phyloP scores from a whole-genome alignment of 37 sponge, comb jelly and placozoan genomes.

The Hexactinellida sp. region DNA sequence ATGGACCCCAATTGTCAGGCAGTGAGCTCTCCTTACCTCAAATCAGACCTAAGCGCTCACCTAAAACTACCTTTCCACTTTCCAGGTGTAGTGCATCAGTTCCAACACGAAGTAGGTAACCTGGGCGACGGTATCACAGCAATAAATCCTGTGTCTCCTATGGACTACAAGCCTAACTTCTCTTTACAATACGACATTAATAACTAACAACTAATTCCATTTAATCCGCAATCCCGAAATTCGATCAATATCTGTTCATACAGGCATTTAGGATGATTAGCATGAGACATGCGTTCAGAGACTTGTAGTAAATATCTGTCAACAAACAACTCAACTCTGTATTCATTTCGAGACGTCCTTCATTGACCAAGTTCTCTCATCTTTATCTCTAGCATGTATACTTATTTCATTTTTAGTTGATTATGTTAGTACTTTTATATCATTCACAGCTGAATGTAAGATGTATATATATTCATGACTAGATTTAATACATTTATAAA shows the following conservation, averaged over 20 bases:
- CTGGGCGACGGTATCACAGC: not conserved
- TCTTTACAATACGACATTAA: constrained; percentile 17
- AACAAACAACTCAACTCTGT: not conserved
- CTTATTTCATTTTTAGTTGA: constrained; percentile 10
- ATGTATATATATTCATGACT: not conserved
- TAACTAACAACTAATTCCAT: not conserved
- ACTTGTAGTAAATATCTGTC: not conserved
- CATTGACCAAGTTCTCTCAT: not conserved
- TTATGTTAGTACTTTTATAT: not conserved
- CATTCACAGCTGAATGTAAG: not conserved
- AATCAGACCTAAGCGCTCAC: not conserved
- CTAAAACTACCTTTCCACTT: not conserved
- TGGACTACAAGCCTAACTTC: constrained; percentile 7
- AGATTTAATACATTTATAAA: not conserved
- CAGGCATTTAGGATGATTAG: not conserved
- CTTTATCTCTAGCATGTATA: not conserved
- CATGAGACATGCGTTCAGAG: not conserved
- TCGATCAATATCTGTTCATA: not conserved
- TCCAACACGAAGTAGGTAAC: not conserved
- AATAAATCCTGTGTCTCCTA: not conserved
- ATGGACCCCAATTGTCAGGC: not conserved
- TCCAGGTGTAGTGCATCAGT: not conserved
- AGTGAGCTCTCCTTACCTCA: not conserved
- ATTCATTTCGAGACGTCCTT: not conserved
- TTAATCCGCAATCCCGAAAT: not conserved